Percentiles rank a stretch among this genome's conserved stretches.
phyloP scores from a whole-genome alignment of 1,140 invertebrate species.

The Zaprionus lachaisei region DNA sequence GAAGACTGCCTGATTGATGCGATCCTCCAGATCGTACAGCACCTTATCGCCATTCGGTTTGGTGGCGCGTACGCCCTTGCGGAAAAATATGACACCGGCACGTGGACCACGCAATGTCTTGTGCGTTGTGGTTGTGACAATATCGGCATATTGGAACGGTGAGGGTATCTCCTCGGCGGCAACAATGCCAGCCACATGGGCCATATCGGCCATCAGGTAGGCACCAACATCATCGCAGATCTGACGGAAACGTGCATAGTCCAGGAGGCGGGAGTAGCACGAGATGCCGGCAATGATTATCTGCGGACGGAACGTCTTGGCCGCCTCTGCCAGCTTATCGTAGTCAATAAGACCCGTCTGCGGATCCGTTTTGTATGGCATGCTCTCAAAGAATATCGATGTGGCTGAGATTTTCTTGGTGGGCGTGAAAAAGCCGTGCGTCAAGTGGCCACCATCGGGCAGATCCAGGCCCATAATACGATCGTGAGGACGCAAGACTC shows the following conservation, averaged over 20 bases:
- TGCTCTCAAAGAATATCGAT: slow-evolving; percentile 99
- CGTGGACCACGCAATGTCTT: slow-evolving; percentile 97
- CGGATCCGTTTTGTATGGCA: slow-evolving; percentile 97
- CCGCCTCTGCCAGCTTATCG: slow-evolving; percentile 92
- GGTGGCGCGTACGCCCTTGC: slow-evolving; percentile 91
- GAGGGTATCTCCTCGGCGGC: slow-evolving; percentile 94
- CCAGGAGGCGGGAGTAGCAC: slow-evolving; percentile 93
- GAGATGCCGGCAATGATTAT: slow-evolving; percentile 97
- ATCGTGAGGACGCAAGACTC: slow-evolving; percentile 94
- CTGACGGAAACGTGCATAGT: slow-evolving; percentile 94
- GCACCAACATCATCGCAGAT: slow-evolving; percentile 95
- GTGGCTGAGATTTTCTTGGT: slow-evolving; percentile 98
- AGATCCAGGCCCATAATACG: slow-evolving; percentile 98
- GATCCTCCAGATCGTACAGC: slow-evolving; percentile 94
- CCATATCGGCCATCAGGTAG: slow-evolving; percentile 97
- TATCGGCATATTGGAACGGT: slow-evolving; percentile 96
- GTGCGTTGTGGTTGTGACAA: slow-evolving; percentile 98
- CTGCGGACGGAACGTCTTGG: slow-evolving; percentile 95
- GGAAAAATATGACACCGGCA: slow-evolving; percentile 95
- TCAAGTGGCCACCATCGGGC: slow-evolving; percentile 98
- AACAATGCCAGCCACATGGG: slow-evolving; percentile 96
- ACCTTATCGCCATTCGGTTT: slow-evolving; percentile 91
- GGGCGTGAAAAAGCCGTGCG: slow-evolving; percentile 96
- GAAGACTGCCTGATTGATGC: slow-evolving; percentile 97
- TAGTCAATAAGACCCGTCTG: slow-evolving; percentile 97